Conservation (phyloP, 2,888 invertebrate species). For the Brenthis hecate region DNA sequence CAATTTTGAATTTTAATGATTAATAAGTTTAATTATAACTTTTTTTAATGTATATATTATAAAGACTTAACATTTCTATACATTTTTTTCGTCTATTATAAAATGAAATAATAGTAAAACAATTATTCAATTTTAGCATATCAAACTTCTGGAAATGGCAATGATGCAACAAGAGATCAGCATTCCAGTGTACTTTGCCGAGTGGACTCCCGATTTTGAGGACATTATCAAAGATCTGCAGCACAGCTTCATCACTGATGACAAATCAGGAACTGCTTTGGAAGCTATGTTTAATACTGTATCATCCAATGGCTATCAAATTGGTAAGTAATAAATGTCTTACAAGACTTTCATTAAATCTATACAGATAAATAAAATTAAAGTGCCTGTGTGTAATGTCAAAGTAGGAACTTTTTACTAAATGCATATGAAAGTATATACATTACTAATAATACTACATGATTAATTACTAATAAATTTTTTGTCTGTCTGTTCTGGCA, state of each 20-base stretch:
- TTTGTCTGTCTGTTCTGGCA: background rate
- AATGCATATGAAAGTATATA: too few species aligned
- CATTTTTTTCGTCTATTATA: background rate
- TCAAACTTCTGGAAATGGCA: slow-evolving; percentile 90
- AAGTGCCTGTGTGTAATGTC: too few species aligned
- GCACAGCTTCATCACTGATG: slow-evolving; percentile 85
- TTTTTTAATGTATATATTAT: too few species aligned
- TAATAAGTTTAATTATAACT: too few species aligned
- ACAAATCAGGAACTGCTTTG: slow-evolving; percentile 88
- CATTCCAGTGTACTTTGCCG: slow-evolving; percentile 94
- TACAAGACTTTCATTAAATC: background rate
- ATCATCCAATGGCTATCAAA: slow-evolving; percentile 97
- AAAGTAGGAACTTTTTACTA: too few species aligned
- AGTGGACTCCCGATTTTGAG: slow-evolving; percentile 88
- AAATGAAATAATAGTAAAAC: background rate
- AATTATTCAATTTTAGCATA: slow-evolving; percentile 76
- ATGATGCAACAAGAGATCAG: slow-evolving; percentile 90
- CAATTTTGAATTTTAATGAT: too few species aligned
- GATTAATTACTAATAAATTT: too few species aligned
- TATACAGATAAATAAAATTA: too few species aligned
- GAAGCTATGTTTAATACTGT: slow-evolving; percentile 92
- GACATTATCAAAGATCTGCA: slow-evolving; percentile 89
- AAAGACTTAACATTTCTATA: background rate
- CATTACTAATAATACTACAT: too few species aligned
- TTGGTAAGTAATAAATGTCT: slow-evolving; percentile 66